Percentiles rank a stretch among this genome's conserved stretches.
phyloP scores from a whole-genome alignment of 2,888 invertebrate genomes.

The Rhorus exstirpatorius region DNA sequence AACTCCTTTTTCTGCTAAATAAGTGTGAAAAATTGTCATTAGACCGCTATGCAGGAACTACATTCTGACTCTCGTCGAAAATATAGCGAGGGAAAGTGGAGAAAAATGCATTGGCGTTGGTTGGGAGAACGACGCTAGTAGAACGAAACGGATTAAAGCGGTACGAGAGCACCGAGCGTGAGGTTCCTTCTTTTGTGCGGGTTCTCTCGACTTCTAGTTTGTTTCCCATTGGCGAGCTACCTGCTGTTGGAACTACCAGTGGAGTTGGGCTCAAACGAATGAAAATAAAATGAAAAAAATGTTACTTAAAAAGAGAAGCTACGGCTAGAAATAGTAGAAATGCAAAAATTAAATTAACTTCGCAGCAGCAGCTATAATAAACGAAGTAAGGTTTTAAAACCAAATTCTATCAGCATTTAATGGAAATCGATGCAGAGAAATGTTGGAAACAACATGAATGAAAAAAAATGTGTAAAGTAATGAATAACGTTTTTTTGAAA shows the following conservation, averaged over 20 bases:
- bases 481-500: not conserved
- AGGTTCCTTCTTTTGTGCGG: constrained; percentile 38
- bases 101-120: constrained; percentile 6
- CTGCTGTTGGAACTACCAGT: constrained; percentile 16
- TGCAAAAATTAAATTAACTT: not conserved
- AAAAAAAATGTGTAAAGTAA: not conserved
- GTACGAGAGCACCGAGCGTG: constrained; percentile 26
- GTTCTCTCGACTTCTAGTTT: constrained; percentile 35
- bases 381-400: not conserved
- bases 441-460: not conserved
- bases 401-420: no score
- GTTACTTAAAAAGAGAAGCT: not conserved
- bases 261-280: constrained; percentile 40
- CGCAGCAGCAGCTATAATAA: constrained; percentile 14
- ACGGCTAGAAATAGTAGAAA: not conserved
- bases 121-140: constrained; percentile 26
- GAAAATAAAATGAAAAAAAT: constrained; percentile 38
- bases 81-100: constrained; percentile 24
- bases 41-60: constrained; percentile 14
- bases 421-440: not conserved
- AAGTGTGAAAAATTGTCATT: no score
- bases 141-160: constrained; percentile 63
- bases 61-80: constrained; percentile 29
- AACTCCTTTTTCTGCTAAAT: no score
- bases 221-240: constrained; percentile 3